A percentile compares a stretch with the other conserved stretches of the same genome.
Evolutionary conservation across 2,797 vertebrate species (phyloP).

Genomic region (Rachycentron canadum): DNA sequence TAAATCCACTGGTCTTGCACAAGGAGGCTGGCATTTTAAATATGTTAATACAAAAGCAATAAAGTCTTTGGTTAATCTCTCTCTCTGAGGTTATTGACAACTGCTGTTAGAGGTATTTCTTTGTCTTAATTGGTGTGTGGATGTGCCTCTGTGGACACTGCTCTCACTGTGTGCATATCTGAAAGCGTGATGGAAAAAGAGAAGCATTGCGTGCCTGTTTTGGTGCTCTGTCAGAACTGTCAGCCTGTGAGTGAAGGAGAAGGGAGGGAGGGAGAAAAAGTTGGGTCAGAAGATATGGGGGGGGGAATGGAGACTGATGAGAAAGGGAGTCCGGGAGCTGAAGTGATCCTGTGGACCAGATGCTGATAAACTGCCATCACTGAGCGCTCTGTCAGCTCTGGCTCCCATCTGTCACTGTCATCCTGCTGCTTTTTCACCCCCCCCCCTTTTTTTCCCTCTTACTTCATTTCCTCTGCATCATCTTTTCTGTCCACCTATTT

Average conservation of each 20-base stretch:
- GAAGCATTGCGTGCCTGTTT: conserved; percentile 30
- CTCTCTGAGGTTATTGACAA: conserved; percentile 64
- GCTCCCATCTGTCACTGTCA: conserved; percentile 78
- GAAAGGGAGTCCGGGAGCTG: conserved; percentile 61
- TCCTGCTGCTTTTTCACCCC: conserved; percentile 37
- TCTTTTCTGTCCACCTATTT: neutral
- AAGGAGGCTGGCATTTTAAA: conserved; percentile 74
- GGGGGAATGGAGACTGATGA: conserved; percentile 68
- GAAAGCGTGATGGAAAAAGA: conserved; percentile 2
- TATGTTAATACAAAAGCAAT: conserved; percentile 75
- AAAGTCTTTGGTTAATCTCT: conserved; percentile 66
- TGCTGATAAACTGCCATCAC: conserved; percentile 79
- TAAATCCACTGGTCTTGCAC: conserved; percentile 71
- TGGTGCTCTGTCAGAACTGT: conserved; percentile 56
- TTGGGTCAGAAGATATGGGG: conserved; percentile 46
- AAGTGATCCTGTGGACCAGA: conserved; percentile 74
- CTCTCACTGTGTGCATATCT: conserved; percentile 7
- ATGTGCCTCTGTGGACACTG: neutral
- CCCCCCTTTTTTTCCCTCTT: conserved; percentile 15
- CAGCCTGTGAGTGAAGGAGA: conserved; percentile 42
- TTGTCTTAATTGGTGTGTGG: conserved; percentile 47
- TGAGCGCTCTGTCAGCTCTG: conserved; percentile 71
- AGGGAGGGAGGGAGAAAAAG: conserved; percentile 34
- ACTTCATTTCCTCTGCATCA: conserved; percentile 20
- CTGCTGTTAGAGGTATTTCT: conserved; percentile 56